Conservation (phyloP, 2,113 vertebrate species). For the Daphoenositta chrysoptera region DNA sequence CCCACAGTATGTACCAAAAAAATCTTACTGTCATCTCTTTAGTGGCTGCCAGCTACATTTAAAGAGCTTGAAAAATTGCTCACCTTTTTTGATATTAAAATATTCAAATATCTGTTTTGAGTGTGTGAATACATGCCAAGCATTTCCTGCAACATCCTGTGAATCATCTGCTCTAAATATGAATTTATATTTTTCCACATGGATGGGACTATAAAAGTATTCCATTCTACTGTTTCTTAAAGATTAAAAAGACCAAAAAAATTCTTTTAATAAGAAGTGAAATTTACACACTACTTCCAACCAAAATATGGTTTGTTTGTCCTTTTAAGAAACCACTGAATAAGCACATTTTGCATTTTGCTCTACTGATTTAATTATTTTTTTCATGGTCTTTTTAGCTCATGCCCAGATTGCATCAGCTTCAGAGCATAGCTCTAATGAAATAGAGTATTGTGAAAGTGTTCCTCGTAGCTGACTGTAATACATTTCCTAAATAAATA, state of each 20-base stretch:
- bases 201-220: neutral
- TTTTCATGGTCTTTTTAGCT: slow-evolving; percentile 38
- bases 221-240: neutral
- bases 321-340: slow-evolving; percentile 37
- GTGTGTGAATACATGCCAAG: neutral
- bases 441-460: slow-evolving; percentile 58
- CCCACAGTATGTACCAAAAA: neutral
- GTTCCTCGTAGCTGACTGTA: slow-evolving; percentile 26
- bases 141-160: neutral
- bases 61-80: neutral
- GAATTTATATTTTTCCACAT: neutral
- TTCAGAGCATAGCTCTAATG: slow-evolving; percentile 42
- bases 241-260: neutral
- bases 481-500: slow-evolving; percentile 56
- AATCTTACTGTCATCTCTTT: neutral
- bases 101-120: neutral
- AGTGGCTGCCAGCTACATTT: neutral
- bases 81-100: neutral
- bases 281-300: neutral
- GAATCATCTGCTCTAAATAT: neutral
- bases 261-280: neutral
- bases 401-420: slow-evolving; percentile 43
- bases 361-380: slow-evolving; percentile 5
- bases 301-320: slow-evolving; percentile 22
- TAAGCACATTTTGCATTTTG: slow-evolving; percentile 36